Evolutionary conservation across 2,888 invertebrate genomes (phyloP), one percentile per base, ranked within the genome.

Genomic region (Trachelus troglodyta): DNA sequence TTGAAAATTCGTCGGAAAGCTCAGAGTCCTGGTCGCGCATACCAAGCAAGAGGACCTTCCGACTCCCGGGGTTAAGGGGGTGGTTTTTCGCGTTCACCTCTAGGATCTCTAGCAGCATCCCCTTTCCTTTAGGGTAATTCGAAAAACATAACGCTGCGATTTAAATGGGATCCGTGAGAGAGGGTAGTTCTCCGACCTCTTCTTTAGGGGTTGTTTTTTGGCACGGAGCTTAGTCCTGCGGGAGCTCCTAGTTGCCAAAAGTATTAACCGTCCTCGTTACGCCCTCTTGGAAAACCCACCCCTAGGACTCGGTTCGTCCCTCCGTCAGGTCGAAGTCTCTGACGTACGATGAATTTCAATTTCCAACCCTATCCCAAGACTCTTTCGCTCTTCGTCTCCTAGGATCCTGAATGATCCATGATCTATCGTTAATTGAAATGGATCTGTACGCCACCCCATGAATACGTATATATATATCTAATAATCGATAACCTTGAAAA

Each of bases 231-330:
- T 1, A 23, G 56, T 56, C 56, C 56, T 71, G 31, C 73, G 77
- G 75, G 69, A 79, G 56, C 71, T 76, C 68, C 69, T 69, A 75
- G 74, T 82, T 77, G 34, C 68, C 68, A 71, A 69, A 80, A 80
- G 81, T 82, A 80, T 81, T 81, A 81, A 79, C 77, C 79, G 69
- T 71, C 79, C 81, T 77, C 77, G 77, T 79, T 81, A 80, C 81
- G 75, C 69, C 56, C 23, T 56, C 56, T 56, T 56, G 56, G 56
- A 56, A 56, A 23, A 56, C 9, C 56, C 56, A 56, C 56, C 56
- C 56, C 56, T 23, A 23, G 23, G 56, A 78, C 79, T 69, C 75
- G 4, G 12, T 15, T 73, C 33, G 37, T 80, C 37, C 77, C 79
- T 76, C 35, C 35, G 75, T 79, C 34, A 34, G 69, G 74, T 75